Conservation (phyloP, 2,888 invertebrate genomes). For the Nephrocerus scutellatus region DNA sequence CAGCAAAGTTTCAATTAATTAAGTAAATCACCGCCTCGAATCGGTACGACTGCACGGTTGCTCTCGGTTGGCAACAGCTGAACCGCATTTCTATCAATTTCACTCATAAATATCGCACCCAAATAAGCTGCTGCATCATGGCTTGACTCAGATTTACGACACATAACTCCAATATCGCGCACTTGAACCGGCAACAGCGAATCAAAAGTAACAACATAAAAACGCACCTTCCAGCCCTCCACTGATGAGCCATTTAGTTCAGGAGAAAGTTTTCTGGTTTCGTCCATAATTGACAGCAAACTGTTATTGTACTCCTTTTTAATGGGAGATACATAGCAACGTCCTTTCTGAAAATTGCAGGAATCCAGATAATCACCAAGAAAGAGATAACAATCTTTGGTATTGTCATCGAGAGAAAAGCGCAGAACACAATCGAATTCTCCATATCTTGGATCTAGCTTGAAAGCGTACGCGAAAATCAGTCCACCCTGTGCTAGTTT, state of each 20-base stretch:
- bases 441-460: constrained; percentile 23
- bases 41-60: constrained; percentile 21
- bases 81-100: constrained; percentile 24
- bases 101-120: constrained; percentile 36
- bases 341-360: constrained; percentile 23
- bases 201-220: constrained; percentile 34
- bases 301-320: constrained; percentile 20
- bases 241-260: no score
- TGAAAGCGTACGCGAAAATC: constrained; percentile 39
- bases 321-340: constrained; percentile 34
- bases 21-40: constrained; percentile 20
- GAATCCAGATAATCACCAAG: constrained; percentile 32
- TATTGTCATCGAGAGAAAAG: constrained; percentile 22
- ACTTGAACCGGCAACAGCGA: constrained; percentile 31
- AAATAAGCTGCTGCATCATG: constrained; percentile 27
- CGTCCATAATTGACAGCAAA: constrained; percentile 15
- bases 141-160: constrained; percentile 16
- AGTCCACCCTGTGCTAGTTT: constrained; percentile 30
- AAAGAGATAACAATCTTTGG: constrained; percentile 33
- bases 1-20: no score
- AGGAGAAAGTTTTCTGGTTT: no score
- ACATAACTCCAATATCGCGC: constrained; percentile 37
- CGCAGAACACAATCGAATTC: constrained; percentile 37
- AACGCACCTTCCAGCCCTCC: constrained; percentile 37
- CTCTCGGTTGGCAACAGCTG: constrained; percentile 24